Evolutionary conservation across 2,797 vertebrate genomes (phyloP), one percentile per base, ranked within the genome.

Genomic region (Harpagifer antarcticus): DNA sequence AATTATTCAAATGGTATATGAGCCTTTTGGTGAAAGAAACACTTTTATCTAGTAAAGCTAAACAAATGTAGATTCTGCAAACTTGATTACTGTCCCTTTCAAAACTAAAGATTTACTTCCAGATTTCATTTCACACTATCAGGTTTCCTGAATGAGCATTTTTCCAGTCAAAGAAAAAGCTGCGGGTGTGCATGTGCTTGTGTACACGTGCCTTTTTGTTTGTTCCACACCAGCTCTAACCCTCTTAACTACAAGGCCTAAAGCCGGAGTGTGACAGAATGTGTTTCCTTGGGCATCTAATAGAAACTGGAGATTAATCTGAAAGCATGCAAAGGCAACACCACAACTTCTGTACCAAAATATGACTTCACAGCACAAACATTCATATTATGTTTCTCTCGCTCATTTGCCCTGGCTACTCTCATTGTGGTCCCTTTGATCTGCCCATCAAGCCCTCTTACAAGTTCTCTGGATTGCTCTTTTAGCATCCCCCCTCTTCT

Each of bases 231-330:
- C 60, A 69, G 81, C 65, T 17, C 61, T 81, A 87, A 89, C 77
- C 63, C 73, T 79, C 74, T 90, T 87, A 90, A 86, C 74, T 74
- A 40, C 4, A 12, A 81, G 74, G 68, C 79, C 76, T 76, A 37
- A 79, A 87, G 76, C 59, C 15, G 42, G 20, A 83, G 76, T 86
- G 88, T 87, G 84, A 89, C 81, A 76, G 81, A 85, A 75, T n/a
- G n/a, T 67, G 84, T 90, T 86, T 85, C 79, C 79, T 78, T 72
- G 69, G 87, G 79, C 74, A 72, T 69, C 72, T 82, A 79, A 84
- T 83, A 79, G 79, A 90, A 89, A 86, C 17, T 23, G 76, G 64
- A 82, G 79, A 74, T 83, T 89, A 88, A 90, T 90, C 84, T 86
- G 27, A 60, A 57, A 75, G 53, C 70, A 81, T 83, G 82, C 62